phyloP scores from a whole-genome alignment of 1,140 invertebrate species.

The Bombus cullumanus region DNA sequence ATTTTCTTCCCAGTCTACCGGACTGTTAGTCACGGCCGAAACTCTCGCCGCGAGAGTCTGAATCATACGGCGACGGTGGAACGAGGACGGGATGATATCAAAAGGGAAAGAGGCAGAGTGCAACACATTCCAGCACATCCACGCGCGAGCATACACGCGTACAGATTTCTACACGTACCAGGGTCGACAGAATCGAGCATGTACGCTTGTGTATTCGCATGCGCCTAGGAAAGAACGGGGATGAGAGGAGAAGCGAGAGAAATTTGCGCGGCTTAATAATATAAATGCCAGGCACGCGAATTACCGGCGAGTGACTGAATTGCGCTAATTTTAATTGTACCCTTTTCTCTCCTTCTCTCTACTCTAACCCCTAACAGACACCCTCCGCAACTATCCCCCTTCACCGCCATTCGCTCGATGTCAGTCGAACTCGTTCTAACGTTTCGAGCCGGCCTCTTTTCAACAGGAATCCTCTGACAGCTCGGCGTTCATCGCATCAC shows the following conservation, averaged over 20 bases:
- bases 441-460: conserved; percentile 19
- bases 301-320: conserved; percentile 78
- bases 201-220: conserved; percentile 21
- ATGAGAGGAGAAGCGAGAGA: conserved; percentile 56
- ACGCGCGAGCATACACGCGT: neutral
- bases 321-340: conserved; percentile 81
- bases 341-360: conserved; percentile 60
- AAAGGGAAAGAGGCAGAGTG: conserved; percentile 38
- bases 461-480: conserved; percentile 21
- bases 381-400: neutral
- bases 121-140: neutral
- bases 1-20: conserved; percentile 61
- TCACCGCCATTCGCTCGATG: neutral
- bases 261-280: conserved; percentile 78
- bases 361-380: conserved; percentile 10
- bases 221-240: conserved; percentile 4
- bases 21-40: conserved; percentile 55
- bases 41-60: conserved; percentile 26
- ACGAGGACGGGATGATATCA: conserved; percentile 22
- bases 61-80: neutral
- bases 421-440: conserved; percentile 20
- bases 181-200: conserved; percentile 17
- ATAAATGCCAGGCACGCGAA: conserved; percentile 78
- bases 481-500: neutral
- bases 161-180: neutral